phyloP scores from a whole-genome alignment of 2,888 invertebrate genomes.

The Morpho helenor region DNA sequence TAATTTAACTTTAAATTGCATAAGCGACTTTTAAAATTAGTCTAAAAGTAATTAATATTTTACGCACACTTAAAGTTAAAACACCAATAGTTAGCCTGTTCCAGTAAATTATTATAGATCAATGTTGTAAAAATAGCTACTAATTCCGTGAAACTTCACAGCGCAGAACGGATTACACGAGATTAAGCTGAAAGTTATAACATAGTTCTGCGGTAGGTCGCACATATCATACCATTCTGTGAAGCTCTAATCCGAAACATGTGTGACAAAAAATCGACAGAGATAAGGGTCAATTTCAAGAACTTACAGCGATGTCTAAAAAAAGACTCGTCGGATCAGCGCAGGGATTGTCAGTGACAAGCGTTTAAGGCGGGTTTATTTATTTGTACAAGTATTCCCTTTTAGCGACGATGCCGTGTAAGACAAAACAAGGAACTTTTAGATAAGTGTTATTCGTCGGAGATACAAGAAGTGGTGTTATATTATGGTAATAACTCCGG shows the following conservation, averaged over 20 bases:
- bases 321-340: constrained; percentile 64
- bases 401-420: constrained; percentile 60
- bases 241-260: constrained; percentile 76
- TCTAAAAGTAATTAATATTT: no score
- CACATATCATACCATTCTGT: constrained; percentile 54
- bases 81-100: no score
- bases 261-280: constrained; percentile 65
- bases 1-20: no score
- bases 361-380: constrained; percentile 72
- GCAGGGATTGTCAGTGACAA: constrained; percentile 73
- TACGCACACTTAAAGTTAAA: no score
- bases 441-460: constrained; percentile 63
- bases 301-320: constrained; percentile 53
- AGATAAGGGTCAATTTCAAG: constrained; percentile 75
- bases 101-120: no score
- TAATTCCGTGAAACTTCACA: constrained; percentile 43
- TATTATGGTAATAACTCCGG: constrained; percentile 65
- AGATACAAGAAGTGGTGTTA: constrained; percentile 47
- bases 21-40: no score
- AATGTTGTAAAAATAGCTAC: constrained; percentile 26
- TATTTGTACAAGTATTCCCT: constrained; percentile 77
- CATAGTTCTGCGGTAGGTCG: constrained; percentile 71
- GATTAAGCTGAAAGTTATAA: constrained; percentile 63
- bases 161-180: constrained; percentile 62
- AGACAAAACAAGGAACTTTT: constrained; percentile 69